Percentiles rank a stretch among this genome's conserved stretches.
These are phyloP conservation scores for Rallus crepitans DNA, from an alignment of 2,797 vertebrate genomes.

Conservation along the genomic window DNA sequence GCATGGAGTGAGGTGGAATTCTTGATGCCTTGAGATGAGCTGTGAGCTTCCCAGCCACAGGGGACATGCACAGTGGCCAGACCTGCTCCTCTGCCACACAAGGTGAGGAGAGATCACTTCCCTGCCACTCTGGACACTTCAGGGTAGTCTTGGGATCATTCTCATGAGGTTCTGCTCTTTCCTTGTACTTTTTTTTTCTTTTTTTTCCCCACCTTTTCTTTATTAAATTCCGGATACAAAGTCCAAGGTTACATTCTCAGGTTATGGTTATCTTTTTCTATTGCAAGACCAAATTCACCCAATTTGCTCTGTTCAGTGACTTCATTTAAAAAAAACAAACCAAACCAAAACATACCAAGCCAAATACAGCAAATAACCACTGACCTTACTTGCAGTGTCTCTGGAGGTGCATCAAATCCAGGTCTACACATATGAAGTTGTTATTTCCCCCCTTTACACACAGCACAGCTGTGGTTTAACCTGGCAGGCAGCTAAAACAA, in stretches of 20 bases:
- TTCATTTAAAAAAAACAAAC: neutral
- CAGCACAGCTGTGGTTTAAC: neutral
- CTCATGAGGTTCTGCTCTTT: neutral
- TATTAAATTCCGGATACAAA: neutral
- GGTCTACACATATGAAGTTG: neutral
- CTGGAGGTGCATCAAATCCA: neutral
- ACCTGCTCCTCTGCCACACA: neutral
- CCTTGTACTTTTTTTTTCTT: neutral
- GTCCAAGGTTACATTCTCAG: neutral
- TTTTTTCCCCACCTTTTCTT: neutral
- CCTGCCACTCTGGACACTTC: neutral
- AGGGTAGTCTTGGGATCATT: neutral
- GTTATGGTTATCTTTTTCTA: neutral
- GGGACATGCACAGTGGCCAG: neutral
- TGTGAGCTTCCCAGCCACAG: neutral
- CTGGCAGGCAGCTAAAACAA: no score
- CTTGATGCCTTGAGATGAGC: neutral
- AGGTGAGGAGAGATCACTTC: neutral
- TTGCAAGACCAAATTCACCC: neutral
- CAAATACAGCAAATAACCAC: neutral
- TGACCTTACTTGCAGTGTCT: neutral
- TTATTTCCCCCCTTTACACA: fast-evolving
- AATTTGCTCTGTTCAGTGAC: neutral
- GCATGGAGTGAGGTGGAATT: neutral
- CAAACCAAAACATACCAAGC: neutral